Base-by-base conservation (phyloP, 2,888 invertebrate genomes). In the Heliconius ismenius region DNA sequence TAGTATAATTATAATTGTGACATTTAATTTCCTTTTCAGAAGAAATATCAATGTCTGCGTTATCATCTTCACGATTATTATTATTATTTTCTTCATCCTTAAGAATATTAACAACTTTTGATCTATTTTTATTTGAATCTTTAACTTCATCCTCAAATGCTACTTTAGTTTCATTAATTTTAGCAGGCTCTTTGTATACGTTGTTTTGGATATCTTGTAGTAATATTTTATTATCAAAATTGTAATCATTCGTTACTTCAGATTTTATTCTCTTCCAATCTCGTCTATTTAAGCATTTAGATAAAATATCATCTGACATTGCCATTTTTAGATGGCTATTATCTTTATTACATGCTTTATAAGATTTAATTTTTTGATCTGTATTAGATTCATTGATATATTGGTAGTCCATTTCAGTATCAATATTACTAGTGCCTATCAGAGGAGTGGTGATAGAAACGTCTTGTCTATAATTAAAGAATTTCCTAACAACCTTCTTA, bases 301-400 rank as follows among this genome's bases (percentile, higher is more conserved):
- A 87, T 62, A 94, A 78, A 24, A 93, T 92, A 81, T 93, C 93
- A 76, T 94, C 93, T 0, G 93, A 92, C 85, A 92, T 86, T 75
- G 90, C 88, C 2, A 86, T 80, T 81, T 90, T 90, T 0, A 84
- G 78, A 15, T 86, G 85, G 15, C 86, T 83, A 60, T 84, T 84
- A 58, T 90, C 88, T 70, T 90, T 91, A 62, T 91, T 90, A 62
- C 91, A 92, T 0, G 93, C 89, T 80, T 92, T 91, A 76, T 93
- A 93, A 75, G 90, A 90, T 83, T 88, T 89, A 2, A 91, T 89
- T 79, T 88, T 91, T 49, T 88, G 89, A 63, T 91, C 89, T 1
- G 87, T 83, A 60, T 90, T 84, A 0, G 90, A 87, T 78, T 92
- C 91, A 36, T 89, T 90, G 3, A 86, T 60, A 73, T 86, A 91